phyloP scores from a whole-genome alignment of 2,797 vertebrate genomes.

The Helarctos malayanus region DNA sequence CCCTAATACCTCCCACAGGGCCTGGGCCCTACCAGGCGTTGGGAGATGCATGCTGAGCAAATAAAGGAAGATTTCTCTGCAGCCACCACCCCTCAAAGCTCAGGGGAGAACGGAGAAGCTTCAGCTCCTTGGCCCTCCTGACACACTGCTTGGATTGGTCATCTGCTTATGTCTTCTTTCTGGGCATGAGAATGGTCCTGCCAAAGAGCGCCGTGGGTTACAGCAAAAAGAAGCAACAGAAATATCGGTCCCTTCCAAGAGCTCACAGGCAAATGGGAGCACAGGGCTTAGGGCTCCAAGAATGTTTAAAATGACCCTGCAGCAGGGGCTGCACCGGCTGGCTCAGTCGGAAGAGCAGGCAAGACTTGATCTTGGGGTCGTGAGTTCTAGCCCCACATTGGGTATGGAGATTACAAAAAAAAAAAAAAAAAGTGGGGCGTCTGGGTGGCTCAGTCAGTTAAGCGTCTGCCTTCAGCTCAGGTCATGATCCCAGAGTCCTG shows the following conservation, averaged over 20 bases:
- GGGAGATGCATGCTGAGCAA: background rate
- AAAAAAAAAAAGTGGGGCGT: background rate
- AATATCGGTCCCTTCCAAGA: no score
- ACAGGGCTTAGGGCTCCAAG: no score
- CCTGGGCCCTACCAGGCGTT: background rate
- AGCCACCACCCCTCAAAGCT: background rate
- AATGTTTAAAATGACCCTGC: no score
- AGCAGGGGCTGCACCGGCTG: no score
- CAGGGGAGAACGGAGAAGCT: background rate
- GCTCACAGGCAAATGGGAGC: no score
- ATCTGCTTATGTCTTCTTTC: background rate
- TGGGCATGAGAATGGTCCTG: background rate
- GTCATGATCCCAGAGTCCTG: no score
- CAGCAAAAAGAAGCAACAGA: no score
- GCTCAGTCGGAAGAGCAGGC: no score
- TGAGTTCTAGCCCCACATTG: no score
- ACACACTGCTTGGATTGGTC: background rate
- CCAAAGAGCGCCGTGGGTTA: no score
- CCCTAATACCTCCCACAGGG: background rate
- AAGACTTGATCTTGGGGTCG: no score
- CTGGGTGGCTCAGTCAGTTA: background rate
- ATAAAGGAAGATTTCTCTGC: background rate
- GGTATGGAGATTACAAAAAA: no score
- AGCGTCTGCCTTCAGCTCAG: background rate
- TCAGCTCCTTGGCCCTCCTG: background rate